Evolutionary conservation across 64 coral and sea anemone species (phyloP), one percentile per base, ranked within the genome.

Genomic region (Astreopora myriophthalma): DNA sequence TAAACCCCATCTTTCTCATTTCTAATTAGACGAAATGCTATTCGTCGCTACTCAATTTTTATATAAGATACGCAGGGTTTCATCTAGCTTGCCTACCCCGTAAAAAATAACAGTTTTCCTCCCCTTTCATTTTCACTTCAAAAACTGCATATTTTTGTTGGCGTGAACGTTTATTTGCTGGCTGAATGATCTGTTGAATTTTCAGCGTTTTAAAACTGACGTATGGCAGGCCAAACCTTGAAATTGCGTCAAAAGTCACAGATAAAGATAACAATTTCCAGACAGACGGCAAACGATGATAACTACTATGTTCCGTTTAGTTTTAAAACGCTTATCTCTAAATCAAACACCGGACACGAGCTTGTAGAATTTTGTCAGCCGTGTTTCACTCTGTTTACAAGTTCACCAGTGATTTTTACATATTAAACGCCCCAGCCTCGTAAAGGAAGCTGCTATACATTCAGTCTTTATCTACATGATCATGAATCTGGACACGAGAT

Each of bases 341-440:
- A 38, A 83, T 57, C 61, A 83, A 83, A 63, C 52, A 83, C 79
- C 79, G 79, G 76, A 83, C 55, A 38, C 79, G 9, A 38, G 14
- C 30, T 83, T 64, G 31, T 30, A 78, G 29, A 22, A 22, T 38
- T 19, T 57, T 83, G 79, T 24, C 33, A 64, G 55, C 11, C 25
- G n/a, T 25, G 51, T 35, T 23, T 5, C 34, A 64, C 19, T 23
- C 8, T 83, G 30, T 83, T 83, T 83, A 34, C 79, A 11, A 14
- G 4, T 65, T 38, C 14, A 38, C 22, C 29, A 24, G 33, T 38
- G 25, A 39, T 83, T 38, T 64, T 60, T 62, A 38, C 57, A 65
- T 83, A 38, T 83, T 64, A 19, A 64, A 0, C 48, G 3, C 51
- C 0, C 17, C 3, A 55, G 51, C 13, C 17, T 55, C 51, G 13